These are phyloP conservation scores for Spinibarbus caldwelli DNA, from an alignment of 2,797 vertebrate species.

Conservation along the genomic window DNA sequence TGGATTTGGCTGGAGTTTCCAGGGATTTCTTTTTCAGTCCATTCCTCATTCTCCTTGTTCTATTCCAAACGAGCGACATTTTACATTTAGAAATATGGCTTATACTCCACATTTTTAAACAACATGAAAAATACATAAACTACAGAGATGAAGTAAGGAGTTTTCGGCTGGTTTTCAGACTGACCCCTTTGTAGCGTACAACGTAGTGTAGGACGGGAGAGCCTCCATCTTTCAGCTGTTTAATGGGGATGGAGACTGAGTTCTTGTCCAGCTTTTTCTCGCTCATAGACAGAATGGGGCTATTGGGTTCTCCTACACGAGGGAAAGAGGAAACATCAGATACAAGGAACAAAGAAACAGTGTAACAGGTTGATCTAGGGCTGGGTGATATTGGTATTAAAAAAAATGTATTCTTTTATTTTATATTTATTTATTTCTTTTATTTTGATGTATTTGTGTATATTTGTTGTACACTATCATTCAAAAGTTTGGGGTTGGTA, in stretches of 20 bases:
- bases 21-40: conserved; percentile 51
- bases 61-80: conserved; percentile 5
- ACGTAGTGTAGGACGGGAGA: conserved; percentile 53
- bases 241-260: conserved; percentile 59
- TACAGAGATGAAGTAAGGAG: background rate
- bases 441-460: background rate
- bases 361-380: background rate
- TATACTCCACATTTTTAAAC: background rate
- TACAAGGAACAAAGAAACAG: background rate
- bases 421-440: background rate
- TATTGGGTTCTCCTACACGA: conserved; percentile 62
- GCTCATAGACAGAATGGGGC: conserved; percentile 41
- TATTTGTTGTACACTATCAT: background rate
- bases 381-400: background rate
- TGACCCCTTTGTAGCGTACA: conserved; percentile 63
- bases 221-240: conserved; percentile 52
- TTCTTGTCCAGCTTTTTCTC: conserved; percentile 57
- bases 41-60: conserved; percentile 54
- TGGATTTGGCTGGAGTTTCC: conserved; percentile 55
- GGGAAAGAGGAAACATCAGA: conserved; percentile 2
- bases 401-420: background rate
- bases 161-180: conserved; percentile 10
- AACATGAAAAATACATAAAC: background rate
- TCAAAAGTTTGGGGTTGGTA: background rate
- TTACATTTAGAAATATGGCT: background rate